Evolutionary conservation across 2,888 invertebrate genomes (phyloP), one percentile per base, ranked within the genome.

Genomic region (Drosophila gaucha): DNA sequence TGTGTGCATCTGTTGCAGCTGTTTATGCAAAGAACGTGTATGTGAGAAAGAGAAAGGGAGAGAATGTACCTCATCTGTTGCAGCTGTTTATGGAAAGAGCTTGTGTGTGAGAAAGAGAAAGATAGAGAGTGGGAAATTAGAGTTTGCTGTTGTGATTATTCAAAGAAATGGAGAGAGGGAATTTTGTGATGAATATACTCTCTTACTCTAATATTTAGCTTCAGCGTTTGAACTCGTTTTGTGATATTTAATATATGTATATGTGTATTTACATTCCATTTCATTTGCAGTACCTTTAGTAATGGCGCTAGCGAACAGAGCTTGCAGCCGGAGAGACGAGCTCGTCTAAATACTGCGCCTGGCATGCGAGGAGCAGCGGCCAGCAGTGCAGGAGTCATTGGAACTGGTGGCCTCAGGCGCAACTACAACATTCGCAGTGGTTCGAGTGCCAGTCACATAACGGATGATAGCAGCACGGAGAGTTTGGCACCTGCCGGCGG

Each of bases 381-480:
- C 24, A 55, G 59, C 38, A 68, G 38, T 52, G 66, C 54, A 22
- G 56, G 54, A 14, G 74, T 74, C 54, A 87, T 84, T 68, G 75
- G 52, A 44, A 52, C 68, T 14, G 77, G 73, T 26, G 80, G 83
- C n/a, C 78, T 80, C 16, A 90, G 89, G 50, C 88, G 90, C 33
- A 77, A 90, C 57, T 89, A 88, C 68, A 85, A 86, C 52, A 88
- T 89, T 38, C 71, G 86, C 20, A 88, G 90, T 63, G 88, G 90
- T 57, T 89, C 91, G 47, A 89, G 89, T 62, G 88, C 88, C 41
- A 90, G 89, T 38, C 91, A 91, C 49, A 87, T 90, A 30, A 90
- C 90, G 18, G 91, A 91, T 74, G 92, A 91, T 67, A 97, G 96
- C 92, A 97, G 97, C 90, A 95, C 94, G 72, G 97, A 97, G 92